Conservation (phyloP, 1,140 invertebrate genomes). For the Lerema accius region DNA sequence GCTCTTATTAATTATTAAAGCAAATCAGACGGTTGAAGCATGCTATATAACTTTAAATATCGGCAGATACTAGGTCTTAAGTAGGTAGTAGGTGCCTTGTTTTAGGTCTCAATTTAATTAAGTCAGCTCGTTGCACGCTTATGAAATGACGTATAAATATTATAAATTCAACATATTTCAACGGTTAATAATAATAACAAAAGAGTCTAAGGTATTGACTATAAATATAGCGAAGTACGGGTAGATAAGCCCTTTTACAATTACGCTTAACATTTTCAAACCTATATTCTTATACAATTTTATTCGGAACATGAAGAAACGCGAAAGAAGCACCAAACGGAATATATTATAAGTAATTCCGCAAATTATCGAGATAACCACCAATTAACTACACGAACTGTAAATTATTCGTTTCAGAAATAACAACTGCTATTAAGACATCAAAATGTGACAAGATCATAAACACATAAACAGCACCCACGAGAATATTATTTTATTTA, state of each 20-base stretch:
- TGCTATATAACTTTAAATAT: too few species aligned
- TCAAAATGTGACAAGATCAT: slow-evolving; percentile 17
- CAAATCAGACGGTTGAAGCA: background rate
- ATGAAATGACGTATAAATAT: too few species aligned
- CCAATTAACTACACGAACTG: slow-evolving; percentile 18
- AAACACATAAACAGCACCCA: slow-evolving; percentile 11
- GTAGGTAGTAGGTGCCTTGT: too few species aligned
- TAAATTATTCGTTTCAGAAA: slow-evolving; percentile 12
- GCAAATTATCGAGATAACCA: slow-evolving; percentile 7
- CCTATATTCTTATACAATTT: background rate
- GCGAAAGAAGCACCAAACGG: background rate
- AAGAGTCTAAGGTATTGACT: too few species aligned
- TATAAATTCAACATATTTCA: too few species aligned
- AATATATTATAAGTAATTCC: slow-evolving; percentile 9
- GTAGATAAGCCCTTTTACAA: background rate
- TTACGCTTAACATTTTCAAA: background rate
- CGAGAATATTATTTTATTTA: slow-evolving; percentile 9
- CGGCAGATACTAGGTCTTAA: too few species aligned
- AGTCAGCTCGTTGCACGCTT: too few species aligned
- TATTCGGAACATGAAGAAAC: background rate
- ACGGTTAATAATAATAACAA: too few species aligned
- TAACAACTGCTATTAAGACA: slow-evolving; percentile 14
- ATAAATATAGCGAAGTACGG: too few species aligned
- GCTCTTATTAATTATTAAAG: background rate
- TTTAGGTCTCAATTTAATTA: too few species aligned